phyloP scores from a whole-genome alignment of 1,140 invertebrate species.

The Brachionus paranguensis region DNA sequence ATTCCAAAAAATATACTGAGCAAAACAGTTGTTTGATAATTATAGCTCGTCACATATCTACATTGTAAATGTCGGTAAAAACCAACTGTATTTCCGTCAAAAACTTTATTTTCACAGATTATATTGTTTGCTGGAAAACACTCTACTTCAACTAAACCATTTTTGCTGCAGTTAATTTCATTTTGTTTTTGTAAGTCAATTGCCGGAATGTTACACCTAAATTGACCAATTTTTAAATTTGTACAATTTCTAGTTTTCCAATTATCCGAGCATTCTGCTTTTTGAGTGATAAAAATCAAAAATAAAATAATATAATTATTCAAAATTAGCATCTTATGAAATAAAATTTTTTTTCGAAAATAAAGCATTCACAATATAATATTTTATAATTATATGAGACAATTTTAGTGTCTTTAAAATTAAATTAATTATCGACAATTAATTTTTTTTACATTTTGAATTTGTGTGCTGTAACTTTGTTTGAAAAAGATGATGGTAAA shows the following conservation, averaged over 20 bases:
- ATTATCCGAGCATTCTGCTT: background rate
- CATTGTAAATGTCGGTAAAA: constrained; percentile 78
- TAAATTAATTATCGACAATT: no score
- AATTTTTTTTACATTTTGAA: no score
- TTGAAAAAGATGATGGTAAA: no score
- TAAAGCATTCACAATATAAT: background rate
- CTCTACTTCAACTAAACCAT: constrained; percentile 62
- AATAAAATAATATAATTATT: background rate
- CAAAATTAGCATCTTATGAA: background rate
- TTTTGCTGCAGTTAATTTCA: constrained; percentile 1
- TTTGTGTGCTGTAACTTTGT: no score
- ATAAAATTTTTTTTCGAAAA: background rate
- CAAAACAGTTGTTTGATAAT: constrained; percentile 80
- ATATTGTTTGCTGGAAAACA: constrained; percentile 76
- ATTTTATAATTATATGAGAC: background rate
- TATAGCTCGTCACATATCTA: constrained; percentile 91
- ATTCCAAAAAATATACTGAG: constrained; percentile 88
- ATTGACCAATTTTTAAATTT: constrained; percentile 8
- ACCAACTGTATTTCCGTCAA: constrained; percentile 61
- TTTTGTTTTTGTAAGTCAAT: background rate
- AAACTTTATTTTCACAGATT: constrained; percentile 68
- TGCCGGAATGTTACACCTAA: background rate
- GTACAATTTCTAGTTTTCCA: constrained; percentile 2
- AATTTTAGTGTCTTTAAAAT: background rate
- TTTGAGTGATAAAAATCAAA: background rate